These are phyloP conservation scores for Tenebrio molitor DNA, from an alignment of 1,140 invertebrate genomes.

Conservation along the genomic window DNA sequence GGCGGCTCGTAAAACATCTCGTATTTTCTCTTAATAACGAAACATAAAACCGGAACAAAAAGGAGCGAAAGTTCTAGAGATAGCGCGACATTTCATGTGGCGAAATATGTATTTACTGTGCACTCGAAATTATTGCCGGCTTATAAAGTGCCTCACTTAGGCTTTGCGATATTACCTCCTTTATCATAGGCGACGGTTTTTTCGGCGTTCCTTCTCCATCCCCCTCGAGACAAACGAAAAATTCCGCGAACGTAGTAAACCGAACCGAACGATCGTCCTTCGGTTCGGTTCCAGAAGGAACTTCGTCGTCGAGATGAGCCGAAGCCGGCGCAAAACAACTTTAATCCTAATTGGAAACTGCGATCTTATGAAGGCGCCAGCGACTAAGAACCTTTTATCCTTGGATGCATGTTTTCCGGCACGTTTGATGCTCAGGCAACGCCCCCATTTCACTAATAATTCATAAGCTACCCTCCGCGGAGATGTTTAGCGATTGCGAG, in stretches of 20 bases:
- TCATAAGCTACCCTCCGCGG: slow-evolving; percentile 27
- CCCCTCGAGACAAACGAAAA: neutral
- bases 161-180: slow-evolving; percentile 9
- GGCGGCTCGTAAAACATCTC: slow-evolving; percentile 11
- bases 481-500: too few species aligned
- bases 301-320: neutral
- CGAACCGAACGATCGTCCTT: too few species aligned
- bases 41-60: slow-evolving; percentile 31
- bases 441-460: slow-evolving; percentile 1
- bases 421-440: slow-evolving; percentile 2
- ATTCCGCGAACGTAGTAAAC: too few species aligned
- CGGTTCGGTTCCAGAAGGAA: too few species aligned
- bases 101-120: slow-evolving; percentile 33
- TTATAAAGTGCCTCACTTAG: slow-evolving; percentile 33
- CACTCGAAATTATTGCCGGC: slow-evolving; percentile 25
- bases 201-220: neutral
- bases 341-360: slow-evolving; percentile 38
- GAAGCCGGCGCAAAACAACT: neutral
- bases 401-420: slow-evolving; percentile 22
- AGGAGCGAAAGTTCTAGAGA: slow-evolving; percentile 7
- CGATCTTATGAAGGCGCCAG: slow-evolving; percentile 14
- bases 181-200: slow-evolving; percentile 31
- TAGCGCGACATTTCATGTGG: slow-evolving; percentile 11
- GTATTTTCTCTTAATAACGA: slow-evolving; percentile 31
- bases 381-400: slow-evolving; percentile 31